Evolutionary conservation across 1,140 invertebrate species (phyloP), one percentile per base, ranked within the genome.

Genomic region (Pogonomyrmex barbatus): DNA sequence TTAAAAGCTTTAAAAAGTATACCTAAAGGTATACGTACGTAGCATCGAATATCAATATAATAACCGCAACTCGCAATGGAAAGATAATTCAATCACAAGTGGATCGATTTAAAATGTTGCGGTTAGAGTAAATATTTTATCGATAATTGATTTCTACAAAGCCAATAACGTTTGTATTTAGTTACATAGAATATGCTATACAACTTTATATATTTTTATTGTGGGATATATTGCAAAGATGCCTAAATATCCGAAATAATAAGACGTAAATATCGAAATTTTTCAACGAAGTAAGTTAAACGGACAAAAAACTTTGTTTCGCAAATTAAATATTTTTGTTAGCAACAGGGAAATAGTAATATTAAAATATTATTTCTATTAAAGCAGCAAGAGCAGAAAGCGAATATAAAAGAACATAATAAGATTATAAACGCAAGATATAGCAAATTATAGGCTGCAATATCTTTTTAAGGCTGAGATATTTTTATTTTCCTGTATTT

Each of bases 11-110:
- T n/a, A n/a, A n/a, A n/a, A n/a, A n/a, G n/a, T n/a, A n/a, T n/a
- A n/a, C n/a, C n/a, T n/a, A n/a, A n/a, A 52, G 45, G 36, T 70
- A 71, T 30, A 24, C n/a, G 63, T 73, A 24, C 79, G 39, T 60
- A 67, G 67, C 24, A 82, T 65, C 52, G 52, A 58, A 30, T 58
- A 47, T 24, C 52, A 33, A 58, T 33, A 47, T 58, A 36, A 36
- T 56, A 56, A 56, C 36, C 30, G 39, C 8, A 12, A 14, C 9
- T 56, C 30, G 33, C 36, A 42, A 17, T 33, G 39, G 42, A 17
- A 17, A 68, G 68, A 52, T 54, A 33, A 52, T 52, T 39, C 47
- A 47, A 54, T 52, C 50, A 14, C n/a, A 68, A 79, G 54, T 68
- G 14, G 2, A 42, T 39, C 45, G 45, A 9, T 45, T 79, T 42